These are phyloP conservation scores for Agonopterix heracliana DNA, from an alignment of 2,888 invertebrate species.

Conservation along the genomic window DNA sequence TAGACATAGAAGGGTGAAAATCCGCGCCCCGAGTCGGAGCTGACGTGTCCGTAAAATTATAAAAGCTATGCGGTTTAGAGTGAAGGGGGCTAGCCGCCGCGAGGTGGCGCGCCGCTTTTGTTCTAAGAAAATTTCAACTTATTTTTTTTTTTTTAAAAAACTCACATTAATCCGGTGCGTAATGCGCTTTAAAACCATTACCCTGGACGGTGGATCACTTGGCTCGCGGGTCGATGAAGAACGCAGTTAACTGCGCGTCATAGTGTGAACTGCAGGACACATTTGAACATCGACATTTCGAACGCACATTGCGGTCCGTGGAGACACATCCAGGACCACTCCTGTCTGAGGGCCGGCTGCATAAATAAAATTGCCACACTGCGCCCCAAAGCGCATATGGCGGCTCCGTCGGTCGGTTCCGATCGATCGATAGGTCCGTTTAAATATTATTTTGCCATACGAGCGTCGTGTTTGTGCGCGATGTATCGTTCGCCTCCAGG, in stretches of 20 bases:
- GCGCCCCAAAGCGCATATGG: constrained; percentile 11
- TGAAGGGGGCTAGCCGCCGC: not conserved
- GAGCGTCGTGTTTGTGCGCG: not conserved
- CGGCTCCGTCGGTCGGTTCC: constrained; percentile 14
- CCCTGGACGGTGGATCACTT: constrained; percentile 75
- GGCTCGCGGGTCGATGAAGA: constrained; percentile 78
- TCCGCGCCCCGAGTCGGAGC: not conserved
- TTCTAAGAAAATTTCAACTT: not conserved
- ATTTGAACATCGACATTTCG: constrained; percentile 78
- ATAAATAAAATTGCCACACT: constrained; percentile 19
- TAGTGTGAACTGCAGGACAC: constrained; percentile 70
- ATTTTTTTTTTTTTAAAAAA: not conserved
- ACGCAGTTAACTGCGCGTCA: constrained; percentile 68
- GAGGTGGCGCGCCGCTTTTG: no score
- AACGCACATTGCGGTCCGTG: constrained; percentile 77
- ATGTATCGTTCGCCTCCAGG: not conserved
- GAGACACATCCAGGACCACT: constrained; percentile 58
- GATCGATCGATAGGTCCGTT: constrained; percentile 11
- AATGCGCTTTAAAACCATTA: constrained; percentile 25
- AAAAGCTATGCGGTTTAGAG: not conserved
- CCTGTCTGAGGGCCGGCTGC: constrained; percentile 62
- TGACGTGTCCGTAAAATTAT: not conserved
- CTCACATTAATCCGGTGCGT: not conserved
- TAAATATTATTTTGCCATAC: constrained; percentile 13
- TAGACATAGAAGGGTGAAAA: not conserved